Base-by-base conservation (phyloP, 2,113 vertebrate genomes). In the Leptobrachium ailaonicum region DNA sequence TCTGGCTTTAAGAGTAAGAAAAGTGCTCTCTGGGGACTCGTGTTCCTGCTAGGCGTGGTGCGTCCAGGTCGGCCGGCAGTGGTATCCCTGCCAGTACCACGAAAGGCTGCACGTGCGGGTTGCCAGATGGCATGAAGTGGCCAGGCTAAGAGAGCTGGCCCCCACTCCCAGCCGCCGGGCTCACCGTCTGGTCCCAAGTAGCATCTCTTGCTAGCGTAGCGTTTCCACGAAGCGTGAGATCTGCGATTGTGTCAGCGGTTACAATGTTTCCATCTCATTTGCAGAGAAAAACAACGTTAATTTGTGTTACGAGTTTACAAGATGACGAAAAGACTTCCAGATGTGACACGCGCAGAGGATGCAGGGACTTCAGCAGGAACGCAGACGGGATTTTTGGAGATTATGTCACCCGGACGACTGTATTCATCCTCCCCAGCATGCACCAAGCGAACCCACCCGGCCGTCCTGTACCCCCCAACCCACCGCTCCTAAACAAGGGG, bases 321-420 rank as follows among this genome's bases (percentile, higher is more conserved):
- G 13, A 63, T 58, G 73, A 80, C 50, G 43, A 66, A 79, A 72
- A 50, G 32, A 41, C 62, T 79, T 62, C 68, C 54, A 63, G 14
- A 78, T 71, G 76, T 44, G 11, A 10, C 13, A 44, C 9, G 32
- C 14, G 41, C 64, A 64, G 64, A 32, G 20, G 20, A 32, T 32
- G 20, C 20, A 73, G 41, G n/a, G 13, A 12, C 41, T 64, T 75
- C 6, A 11, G n/a, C 41, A 47, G 44, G 20, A 47, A 45, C 0
- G 14, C 68, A 45, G 7, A 32, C 41, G 3, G 13, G 12, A n/a
- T 10, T 41, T 13, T 20, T 3, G 14, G 2, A 6, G 76, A 62
- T 71, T 56, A 71, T 32, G 11, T 71, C 67, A 64, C 10, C 75
- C 45, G 50, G 13, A 58, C 32, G 50, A 72, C 2, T 54, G 20